These are phyloP conservation scores for Sceloporus tristichus DNA, from an alignment of 2,113 vertebrate genomes.

Conservation along the genomic window DNA sequence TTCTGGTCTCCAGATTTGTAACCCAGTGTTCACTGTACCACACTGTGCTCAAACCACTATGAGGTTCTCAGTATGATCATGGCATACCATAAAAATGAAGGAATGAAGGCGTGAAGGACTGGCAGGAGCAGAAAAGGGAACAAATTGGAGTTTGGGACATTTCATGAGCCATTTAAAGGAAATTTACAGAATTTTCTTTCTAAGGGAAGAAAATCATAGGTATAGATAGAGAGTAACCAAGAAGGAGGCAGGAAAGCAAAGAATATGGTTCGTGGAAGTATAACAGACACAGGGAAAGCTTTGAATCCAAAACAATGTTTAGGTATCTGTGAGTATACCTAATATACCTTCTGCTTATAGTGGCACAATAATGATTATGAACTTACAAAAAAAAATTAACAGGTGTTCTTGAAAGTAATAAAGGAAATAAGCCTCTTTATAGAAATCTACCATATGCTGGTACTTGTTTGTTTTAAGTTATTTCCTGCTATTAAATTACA, in stretches of 20 bases:
- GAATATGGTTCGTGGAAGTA: not conserved
- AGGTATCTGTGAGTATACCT: too few species aligned
- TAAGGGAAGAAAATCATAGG: not conserved
- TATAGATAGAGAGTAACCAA: not conserved
- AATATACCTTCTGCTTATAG: not conserved
- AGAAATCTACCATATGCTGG: not conserved
- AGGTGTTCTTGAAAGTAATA: not conserved
- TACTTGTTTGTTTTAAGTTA: not conserved
- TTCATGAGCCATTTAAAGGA: not conserved
- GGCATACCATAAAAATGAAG: not conserved
- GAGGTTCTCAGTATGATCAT: not conserved
- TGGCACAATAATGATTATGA: conserved; percentile 5
- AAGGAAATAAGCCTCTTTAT: not conserved
- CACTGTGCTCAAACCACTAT: too few species aligned
- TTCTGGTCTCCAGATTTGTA: too few species aligned
- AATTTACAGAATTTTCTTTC: not conserved
- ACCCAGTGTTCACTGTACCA: too few species aligned
- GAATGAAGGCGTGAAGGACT: not conserved
- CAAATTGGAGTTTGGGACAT: not conserved
- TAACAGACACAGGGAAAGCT: not conserved
- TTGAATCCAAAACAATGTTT: not conserved
- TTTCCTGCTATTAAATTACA: not conserved
- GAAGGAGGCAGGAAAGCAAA: not conserved
- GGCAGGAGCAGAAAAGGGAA: not conserved
- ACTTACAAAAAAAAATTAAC: not conserved